Evolutionary conservation across 2,797 vertebrate species (phyloP).

Genomic region (Pangasius macronema): DNA sequence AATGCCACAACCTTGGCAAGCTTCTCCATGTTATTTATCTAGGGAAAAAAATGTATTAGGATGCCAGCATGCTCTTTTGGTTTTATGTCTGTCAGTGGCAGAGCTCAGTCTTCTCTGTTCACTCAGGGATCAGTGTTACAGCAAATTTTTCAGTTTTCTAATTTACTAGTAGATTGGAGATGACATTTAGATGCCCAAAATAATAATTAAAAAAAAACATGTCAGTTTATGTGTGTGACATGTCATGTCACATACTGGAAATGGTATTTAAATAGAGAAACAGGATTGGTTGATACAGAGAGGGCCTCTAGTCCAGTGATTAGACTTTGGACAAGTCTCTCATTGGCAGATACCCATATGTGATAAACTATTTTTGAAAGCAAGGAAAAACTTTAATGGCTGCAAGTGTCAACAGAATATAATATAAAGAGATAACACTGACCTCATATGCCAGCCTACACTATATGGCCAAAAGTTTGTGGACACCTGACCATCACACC

Average conservation of each 20-base stretch:
- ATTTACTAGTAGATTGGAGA: background rate
- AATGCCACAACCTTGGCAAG: background rate
- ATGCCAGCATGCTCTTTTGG: background rate
- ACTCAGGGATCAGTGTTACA: background rate
- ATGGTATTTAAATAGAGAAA: conserved; percentile 2
- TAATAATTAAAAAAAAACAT: background rate
- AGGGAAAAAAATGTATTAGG: background rate
- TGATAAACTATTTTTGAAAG: background rate
- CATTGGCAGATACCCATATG: conserved; percentile 58
- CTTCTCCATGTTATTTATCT: background rate
- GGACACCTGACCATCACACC: background rate
- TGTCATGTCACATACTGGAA: background rate
- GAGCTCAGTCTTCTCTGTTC: background rate
- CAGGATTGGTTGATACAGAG: conserved; percentile 52
- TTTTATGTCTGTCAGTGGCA: background rate
- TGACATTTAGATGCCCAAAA: background rate
- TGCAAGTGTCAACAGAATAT: background rate
- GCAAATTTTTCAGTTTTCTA: background rate
- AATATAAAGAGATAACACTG: background rate
- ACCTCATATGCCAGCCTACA: background rate
- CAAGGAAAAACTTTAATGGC: background rate
- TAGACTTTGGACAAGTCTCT: conserved; percentile 67
- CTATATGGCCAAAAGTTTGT: background rate
- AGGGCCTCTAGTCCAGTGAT: conserved; percentile 51
- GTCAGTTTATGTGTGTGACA: background rate